These are phyloP conservation scores for Lasioglossum villosulum DNA, from an alignment of 2,888 invertebrate species.

Conservation along the genomic window DNA sequence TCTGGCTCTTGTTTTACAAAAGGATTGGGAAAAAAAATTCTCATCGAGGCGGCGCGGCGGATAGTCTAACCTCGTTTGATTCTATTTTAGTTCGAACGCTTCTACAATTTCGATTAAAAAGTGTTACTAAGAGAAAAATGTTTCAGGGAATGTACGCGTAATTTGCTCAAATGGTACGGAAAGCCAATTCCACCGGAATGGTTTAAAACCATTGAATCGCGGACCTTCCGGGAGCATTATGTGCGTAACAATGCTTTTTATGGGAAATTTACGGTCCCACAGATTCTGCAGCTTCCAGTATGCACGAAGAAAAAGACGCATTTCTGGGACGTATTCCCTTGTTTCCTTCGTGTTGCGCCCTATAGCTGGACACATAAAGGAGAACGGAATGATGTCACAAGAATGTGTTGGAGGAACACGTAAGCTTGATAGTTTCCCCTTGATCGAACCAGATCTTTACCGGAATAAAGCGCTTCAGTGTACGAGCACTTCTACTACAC, in stretches of 20 bases:
- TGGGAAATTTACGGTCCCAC: constrained; percentile 7
- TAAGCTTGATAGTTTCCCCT: not conserved
- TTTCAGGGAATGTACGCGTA: not conserved
- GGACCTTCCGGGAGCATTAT: not conserved
- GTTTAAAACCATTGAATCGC: not conserved
- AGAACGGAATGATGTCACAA: not conserved
- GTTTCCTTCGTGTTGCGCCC: not conserved
- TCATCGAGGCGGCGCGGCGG: not conserved
- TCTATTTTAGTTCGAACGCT: constrained; percentile 23
- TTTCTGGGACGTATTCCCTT: not conserved
- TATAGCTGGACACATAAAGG: constrained; percentile 21
- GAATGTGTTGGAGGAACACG: constrained; percentile 2
- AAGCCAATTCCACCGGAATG: not conserved
- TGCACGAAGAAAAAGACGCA: not conserved
- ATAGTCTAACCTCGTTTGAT: not conserved
- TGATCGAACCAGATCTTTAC: not conserved
- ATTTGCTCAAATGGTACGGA: not conserved
- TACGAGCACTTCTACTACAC: not conserved
- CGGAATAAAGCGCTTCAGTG: not conserved
- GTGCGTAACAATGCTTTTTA: not conserved
- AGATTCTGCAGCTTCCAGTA: not conserved
- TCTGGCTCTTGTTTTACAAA: not conserved
- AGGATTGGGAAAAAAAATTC: constrained; percentile 5
- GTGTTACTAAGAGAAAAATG: not conserved
- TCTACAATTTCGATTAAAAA: not conserved